phyloP scores from a whole-genome alignment of 2,113 vertebrate genomes.

The Chroicocephalus ridibundus region DNA sequence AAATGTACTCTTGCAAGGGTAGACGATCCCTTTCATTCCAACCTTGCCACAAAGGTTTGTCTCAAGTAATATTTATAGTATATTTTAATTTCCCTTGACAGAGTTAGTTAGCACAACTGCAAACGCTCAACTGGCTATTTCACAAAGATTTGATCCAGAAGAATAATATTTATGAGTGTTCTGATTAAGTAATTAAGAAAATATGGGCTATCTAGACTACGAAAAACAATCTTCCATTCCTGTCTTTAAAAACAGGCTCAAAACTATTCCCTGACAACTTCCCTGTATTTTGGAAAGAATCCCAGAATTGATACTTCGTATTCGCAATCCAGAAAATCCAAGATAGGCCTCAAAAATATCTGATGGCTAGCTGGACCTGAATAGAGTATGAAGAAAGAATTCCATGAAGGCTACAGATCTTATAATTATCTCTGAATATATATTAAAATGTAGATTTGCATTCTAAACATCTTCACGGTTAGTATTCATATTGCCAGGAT shows the following conservation, averaged over 20 bases:
- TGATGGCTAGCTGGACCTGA: background rate
- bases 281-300: background rate
- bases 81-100: background rate
- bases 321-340: background rate
- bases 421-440: background rate
- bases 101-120: background rate
- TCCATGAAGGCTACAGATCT: background rate
- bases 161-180: slow-evolving; percentile 23
- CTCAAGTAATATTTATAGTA: background rate
- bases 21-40: background rate
- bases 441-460: background rate
- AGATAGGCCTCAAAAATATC: background rate
- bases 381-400: background rate
- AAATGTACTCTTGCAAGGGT: background rate
- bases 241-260: background rate
- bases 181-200: slow-evolving; percentile 41
- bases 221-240: background rate
- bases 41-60: background rate
- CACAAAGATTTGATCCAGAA: slow-evolving; percentile 11
- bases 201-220: background rate
- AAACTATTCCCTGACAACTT: background rate
- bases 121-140: slow-evolving; percentile 1
- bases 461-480: background rate
- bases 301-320: background rate
- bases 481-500: background rate